Evolutionary conservation across 2,888 invertebrate species (phyloP).

Genomic region (Leptinotarsa rubiginosa): DNA sequence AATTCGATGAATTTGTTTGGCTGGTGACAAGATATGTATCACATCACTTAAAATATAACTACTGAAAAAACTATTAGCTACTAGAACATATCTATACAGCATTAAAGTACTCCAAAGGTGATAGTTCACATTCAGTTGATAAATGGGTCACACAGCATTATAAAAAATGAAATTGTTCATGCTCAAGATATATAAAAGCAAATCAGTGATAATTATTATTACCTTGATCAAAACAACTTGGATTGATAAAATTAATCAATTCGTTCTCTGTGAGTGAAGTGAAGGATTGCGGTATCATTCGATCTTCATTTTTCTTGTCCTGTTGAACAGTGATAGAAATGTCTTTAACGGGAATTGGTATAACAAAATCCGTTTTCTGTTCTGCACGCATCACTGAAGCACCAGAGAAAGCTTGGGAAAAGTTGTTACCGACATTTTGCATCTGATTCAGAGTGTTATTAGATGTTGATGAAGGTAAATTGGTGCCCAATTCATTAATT

Average conservation of each 20-base stretch:
- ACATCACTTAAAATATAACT: not conserved
- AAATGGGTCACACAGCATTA: not conserved
- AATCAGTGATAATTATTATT: constrained; percentile 54
- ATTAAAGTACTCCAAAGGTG: not conserved
- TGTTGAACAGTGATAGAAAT: constrained; percentile 57
- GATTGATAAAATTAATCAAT: constrained; percentile 88
- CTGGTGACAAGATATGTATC: not conserved
- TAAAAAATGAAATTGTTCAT: constrained; percentile 35
- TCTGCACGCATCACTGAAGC: constrained; percentile 39
- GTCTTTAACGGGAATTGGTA: constrained; percentile 58
- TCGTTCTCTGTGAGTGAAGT: constrained; percentile 90
- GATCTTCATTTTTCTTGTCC: constrained; percentile 66
- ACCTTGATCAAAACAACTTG: constrained; percentile 89
- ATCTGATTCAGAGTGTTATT: constrained; percentile 45
- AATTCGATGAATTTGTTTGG: too few species aligned
- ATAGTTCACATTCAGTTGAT: not conserved
- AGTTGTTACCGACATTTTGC: constrained; percentile 48
- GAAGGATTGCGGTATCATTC: constrained; percentile 78
- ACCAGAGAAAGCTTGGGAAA: constrained; percentile 42
- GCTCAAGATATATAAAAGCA: constrained; percentile 30
- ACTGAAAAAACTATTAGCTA: not conserved
- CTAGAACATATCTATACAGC: not conserved
- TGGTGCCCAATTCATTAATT: constrained; percentile 65
- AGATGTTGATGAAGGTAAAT: constrained; percentile 40
- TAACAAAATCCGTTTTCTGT: constrained; percentile 51